Conservation (phyloP, 2,797 vertebrate species). For the Bradypodion pumilum region DNA sequence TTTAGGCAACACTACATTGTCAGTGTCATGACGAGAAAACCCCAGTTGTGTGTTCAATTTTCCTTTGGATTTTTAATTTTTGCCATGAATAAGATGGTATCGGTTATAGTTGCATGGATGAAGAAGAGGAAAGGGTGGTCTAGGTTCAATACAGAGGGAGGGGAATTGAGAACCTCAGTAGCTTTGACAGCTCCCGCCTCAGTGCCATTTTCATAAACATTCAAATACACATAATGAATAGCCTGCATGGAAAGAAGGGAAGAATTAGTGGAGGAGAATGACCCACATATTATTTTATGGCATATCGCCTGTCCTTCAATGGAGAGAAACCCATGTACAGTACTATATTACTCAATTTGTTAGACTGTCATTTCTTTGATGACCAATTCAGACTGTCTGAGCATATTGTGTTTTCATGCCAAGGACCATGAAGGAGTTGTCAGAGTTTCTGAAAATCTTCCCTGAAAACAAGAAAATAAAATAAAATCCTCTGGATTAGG, state of each 20-base stretch:
- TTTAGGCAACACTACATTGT: neutral
- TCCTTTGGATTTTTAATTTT: neutral
- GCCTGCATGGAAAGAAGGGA: neutral
- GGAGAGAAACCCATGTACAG: neutral
- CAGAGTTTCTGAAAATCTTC: too few species aligned
- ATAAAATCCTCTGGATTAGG: too few species aligned
- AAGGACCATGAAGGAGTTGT: too few species aligned
- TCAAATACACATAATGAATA: neutral
- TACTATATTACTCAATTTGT: too few species aligned
- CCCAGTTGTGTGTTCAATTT: too few species aligned
- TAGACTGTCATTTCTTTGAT: too few species aligned
- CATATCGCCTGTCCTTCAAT: neutral
- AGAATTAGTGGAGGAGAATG: neutral
- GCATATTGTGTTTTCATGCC: too few species aligned
- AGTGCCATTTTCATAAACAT: neutral
- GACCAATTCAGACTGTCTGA: too few species aligned
- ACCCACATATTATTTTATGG: neutral
- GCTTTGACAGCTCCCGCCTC: neutral
- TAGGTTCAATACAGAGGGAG: neutral
- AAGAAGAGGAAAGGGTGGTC: neutral
- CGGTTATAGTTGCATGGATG: too few species aligned
- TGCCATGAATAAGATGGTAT: neutral
- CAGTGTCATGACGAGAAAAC: neutral
- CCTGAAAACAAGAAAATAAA: too few species aligned
- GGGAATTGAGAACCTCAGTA: too few species aligned